Percentiles rank a stretch among this genome's conserved stretches.
Evolutionary conservation across 2,888 invertebrate genomes (phyloP).

Genomic region (Pollenia angustigena): DNA sequence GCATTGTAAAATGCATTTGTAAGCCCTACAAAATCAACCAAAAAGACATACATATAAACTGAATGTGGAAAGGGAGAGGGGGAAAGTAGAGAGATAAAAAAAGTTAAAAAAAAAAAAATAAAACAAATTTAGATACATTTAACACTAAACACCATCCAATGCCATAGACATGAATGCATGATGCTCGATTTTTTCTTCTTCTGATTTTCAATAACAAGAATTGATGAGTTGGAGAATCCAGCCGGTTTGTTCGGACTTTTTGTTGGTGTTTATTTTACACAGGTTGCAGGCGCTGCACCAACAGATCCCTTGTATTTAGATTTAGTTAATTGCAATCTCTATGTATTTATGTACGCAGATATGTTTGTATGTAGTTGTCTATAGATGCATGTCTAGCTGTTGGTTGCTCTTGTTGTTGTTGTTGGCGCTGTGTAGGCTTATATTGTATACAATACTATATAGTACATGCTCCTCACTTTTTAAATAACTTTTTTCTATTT

Average conservation of each 20-base stretch:
- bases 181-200: background rate
- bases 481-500: background rate
- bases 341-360: background rate
- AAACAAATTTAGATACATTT: conserved; percentile 69
- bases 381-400: conserved; percentile 38
- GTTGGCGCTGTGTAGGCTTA: conserved; percentile 14
- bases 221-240: conserved; percentile 56
- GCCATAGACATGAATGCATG: conserved; percentile 6
- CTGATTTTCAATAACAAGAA: conserved; percentile 51
- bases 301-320: conserved; percentile 58
- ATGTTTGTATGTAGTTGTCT: background rate
- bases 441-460: background rate
- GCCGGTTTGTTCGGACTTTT: conserved; percentile 29
- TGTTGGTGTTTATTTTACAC: background rate
- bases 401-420: conserved; percentile 34
- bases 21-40: conserved; percentile 27
- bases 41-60: conserved; percentile 18
- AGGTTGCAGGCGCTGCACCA: conserved; percentile 43
- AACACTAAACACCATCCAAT: conserved; percentile 61
- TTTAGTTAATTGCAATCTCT: conserved; percentile 71
- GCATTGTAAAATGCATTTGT: conserved; percentile 40
- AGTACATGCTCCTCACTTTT: background rate
- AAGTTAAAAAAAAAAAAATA: background rate
- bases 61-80: background rate
- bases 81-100: background rate